Evolutionary conservation across 2,888 invertebrate genomes (phyloP).

Genomic region (Habrosyne pyritoides): DNA sequence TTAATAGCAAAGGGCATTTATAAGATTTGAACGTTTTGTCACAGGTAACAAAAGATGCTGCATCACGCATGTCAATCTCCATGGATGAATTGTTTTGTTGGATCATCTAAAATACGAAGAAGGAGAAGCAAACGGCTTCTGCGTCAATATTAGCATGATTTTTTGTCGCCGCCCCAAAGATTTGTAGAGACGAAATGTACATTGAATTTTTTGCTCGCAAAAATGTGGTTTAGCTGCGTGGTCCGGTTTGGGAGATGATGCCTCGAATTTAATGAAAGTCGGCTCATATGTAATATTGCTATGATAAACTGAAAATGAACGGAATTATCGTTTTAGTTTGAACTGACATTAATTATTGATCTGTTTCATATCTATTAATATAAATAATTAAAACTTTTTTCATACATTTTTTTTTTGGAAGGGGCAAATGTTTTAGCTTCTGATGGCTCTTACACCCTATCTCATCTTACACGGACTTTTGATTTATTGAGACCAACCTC

Average conservation of each 20-base stretch:
- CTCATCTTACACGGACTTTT: too few relatives aligned
- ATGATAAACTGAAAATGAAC: too few relatives aligned
- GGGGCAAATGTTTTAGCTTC: too few relatives aligned
- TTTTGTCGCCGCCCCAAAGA: constrained; percentile 26
- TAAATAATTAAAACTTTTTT: too few relatives aligned
- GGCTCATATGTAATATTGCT: neutral
- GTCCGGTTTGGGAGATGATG: constrained; percentile 35
- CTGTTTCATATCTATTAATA: too few relatives aligned
- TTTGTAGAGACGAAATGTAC: constrained; percentile 25
- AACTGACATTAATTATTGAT: too few relatives aligned
- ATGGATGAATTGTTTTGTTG: neutral
- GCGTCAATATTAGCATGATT: constrained; percentile 43
- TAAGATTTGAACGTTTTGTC: neutral
- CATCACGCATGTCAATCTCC: neutral
- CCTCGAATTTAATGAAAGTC: neutral
- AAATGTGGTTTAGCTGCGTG: constrained; percentile 48
- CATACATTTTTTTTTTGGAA: too few relatives aligned
- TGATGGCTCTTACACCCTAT: too few relatives aligned
- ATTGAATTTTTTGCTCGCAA: constrained; percentile 51
- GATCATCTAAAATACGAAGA: constrained; percentile 5
- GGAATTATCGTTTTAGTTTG: too few relatives aligned
- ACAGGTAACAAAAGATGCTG: neutral
- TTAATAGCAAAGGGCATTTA: neutral
- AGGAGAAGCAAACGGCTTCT: constrained; percentile 27
- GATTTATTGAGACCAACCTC: too few relatives aligned